phyloP scores from a whole-genome alignment of 2,888 invertebrate genomes.

The Erynnis tages region DNA sequence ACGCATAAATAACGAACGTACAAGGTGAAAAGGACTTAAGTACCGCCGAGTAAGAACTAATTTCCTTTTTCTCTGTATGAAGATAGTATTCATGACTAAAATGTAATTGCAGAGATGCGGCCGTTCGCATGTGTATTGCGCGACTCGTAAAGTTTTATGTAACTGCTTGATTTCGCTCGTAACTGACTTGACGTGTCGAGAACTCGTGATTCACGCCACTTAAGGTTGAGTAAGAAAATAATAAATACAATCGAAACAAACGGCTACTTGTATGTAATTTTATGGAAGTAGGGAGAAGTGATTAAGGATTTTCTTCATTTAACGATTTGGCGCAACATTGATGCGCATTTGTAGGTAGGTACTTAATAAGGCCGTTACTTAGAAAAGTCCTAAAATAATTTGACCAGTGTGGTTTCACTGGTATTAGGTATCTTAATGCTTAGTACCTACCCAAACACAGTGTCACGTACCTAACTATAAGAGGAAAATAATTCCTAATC shows the following conservation, averaged over 20 bases:
- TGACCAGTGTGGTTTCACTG: too few species aligned
- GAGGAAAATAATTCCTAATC: not conserved
- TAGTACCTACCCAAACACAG: too few species aligned
- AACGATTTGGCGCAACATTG: too few species aligned
- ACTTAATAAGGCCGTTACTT: not conserved
- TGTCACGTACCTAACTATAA: not conserved
- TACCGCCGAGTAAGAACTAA: not conserved
- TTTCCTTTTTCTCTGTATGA: not conserved
- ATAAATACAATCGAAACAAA: constrained; percentile 3
- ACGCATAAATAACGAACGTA: not conserved
- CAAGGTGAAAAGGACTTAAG: not conserved
- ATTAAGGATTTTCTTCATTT: too few species aligned
- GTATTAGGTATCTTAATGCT: too few species aligned
- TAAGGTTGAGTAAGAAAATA: constrained; percentile 6
- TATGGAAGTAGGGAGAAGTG: not conserved
- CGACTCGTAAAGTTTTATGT: constrained; percentile 26
- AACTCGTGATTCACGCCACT: constrained; percentile 14
- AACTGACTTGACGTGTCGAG: constrained; percentile 18
- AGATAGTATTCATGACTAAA: constrained; percentile 8
- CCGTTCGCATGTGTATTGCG: constrained; percentile 21
- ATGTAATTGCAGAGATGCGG: constrained; percentile 23
- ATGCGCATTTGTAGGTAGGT: too few species aligned
- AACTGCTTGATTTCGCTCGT: constrained; percentile 26
- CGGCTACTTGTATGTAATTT: not conserved
- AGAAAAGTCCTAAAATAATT: too few species aligned